Conservation (phyloP, 1,140 invertebrate genomes). For the Wasmannia auropunctata region DNA sequence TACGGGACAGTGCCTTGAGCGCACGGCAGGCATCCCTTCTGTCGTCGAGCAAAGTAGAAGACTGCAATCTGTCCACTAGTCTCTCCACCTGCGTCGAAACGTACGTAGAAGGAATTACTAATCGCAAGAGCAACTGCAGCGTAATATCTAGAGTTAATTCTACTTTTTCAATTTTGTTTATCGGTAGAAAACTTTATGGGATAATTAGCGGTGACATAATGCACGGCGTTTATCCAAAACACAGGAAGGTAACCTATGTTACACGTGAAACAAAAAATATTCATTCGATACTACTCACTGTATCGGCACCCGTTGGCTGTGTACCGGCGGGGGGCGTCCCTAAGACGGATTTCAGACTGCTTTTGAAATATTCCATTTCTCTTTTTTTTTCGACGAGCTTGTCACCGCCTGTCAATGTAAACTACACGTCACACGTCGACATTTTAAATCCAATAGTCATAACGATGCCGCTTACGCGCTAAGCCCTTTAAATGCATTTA, state of each 20-base stretch:
- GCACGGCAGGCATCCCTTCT: constrained; percentile 98
- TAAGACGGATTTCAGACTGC: constrained; percentile 94
- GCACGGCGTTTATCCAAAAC: background rate
- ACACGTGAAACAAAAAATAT: background rate
- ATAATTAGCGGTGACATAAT: background rate
- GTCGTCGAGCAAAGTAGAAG: constrained; percentile 97
- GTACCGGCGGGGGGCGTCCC: constrained; percentile 91
- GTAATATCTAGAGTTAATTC: background rate
- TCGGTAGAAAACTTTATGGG: background rate
- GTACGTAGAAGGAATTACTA: too few relatives aligned
- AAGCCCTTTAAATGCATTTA: too few relatives aligned
- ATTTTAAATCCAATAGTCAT: constrained; percentile 69
- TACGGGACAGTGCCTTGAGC: constrained; percentile 96
- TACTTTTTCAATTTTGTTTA: background rate
- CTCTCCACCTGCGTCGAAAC: constrained; percentile 91
- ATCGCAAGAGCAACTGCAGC: background rate
- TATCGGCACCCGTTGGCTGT: constrained; percentile 93
- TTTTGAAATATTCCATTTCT: constrained; percentile 94
- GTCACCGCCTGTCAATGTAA: constrained; percentile 46
- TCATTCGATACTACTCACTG: constrained; percentile 86
- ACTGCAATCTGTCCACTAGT: constrained; percentile 95
- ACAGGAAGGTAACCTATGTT: background rate
- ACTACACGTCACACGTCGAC: constrained; percentile 79
- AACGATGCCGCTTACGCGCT: background rate
- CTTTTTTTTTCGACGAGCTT: constrained; percentile 1